A percentile compares a stretch with the other conserved stretches of the same genome.
These are phyloP conservation scores for Hydractinia echinata DNA, from an alignment of 30 jellyfish, hydroid and myxozoan genomes.

Conservation along the genomic window DNA sequence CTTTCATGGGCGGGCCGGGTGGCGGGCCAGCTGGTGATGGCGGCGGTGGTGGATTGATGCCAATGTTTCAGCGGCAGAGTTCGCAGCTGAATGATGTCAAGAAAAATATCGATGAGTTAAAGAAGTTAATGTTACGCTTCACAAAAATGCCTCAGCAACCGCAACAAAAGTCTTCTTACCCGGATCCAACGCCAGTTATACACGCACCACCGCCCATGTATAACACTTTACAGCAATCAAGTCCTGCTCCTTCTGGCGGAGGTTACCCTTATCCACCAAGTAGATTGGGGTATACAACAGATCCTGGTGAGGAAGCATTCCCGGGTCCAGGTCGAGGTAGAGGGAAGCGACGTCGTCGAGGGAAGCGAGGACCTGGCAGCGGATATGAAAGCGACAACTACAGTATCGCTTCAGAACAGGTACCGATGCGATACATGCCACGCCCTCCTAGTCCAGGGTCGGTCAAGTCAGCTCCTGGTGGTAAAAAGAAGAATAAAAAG, in stretches of 20 bases:
- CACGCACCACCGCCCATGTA: background rate
- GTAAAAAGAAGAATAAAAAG: constrained; percentile 41
- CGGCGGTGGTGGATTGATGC: constrained; percentile 41
- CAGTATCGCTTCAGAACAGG: constrained; percentile 86
- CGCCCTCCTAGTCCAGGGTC: constrained; percentile 54
- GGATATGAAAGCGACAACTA: constrained; percentile 91
- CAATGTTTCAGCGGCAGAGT: constrained; percentile 50
- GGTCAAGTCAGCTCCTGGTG: constrained; percentile 39
- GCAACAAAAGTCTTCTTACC: background rate
- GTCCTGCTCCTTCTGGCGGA: background rate
- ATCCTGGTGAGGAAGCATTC: constrained; percentile 46
- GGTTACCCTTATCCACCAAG: constrained; percentile 16
- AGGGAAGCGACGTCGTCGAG: constrained; percentile 38
- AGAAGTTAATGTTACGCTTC: constrained; percentile 43
- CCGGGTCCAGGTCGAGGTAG: constrained; percentile 20
- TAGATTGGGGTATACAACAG: constrained; percentile 67
- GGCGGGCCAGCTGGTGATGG: constrained; percentile 1
- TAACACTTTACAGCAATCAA: background rate
- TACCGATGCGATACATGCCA: constrained; percentile 64
- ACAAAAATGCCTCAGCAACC: constrained; percentile 33
- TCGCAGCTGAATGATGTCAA: constrained; percentile 37
- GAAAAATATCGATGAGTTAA: constrained; percentile 57
- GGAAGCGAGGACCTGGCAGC: constrained; percentile 34
- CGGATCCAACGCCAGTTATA: constrained; percentile 2
- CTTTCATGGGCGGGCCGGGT: constrained; percentile 13